Evolutionary conservation across 2,888 invertebrate genomes (phyloP).

Genomic region (Branchinecta sandiegonensis): DNA sequence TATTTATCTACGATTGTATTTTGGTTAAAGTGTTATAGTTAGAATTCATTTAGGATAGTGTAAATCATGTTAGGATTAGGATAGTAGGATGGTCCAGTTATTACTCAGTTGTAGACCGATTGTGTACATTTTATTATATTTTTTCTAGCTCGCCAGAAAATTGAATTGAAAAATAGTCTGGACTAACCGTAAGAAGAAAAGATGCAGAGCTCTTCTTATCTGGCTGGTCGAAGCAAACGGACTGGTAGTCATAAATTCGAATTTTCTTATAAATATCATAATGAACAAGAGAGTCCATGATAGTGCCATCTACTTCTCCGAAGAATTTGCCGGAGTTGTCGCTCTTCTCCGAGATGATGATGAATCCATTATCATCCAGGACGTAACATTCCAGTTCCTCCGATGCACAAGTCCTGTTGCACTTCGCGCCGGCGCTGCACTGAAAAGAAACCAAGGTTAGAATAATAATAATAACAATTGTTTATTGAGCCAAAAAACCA

Average conservation of each 20-base stretch:
- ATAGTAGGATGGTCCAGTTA: too few species aligned
- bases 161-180: too few species aligned
- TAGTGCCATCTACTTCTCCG: constrained; percentile 83
- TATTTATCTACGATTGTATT: too few species aligned
- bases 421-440: background rate
- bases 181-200: constrained; percentile 30
- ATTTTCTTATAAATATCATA: constrained; percentile 70
- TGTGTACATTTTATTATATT: too few species aligned
- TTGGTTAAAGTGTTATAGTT: too few species aligned
- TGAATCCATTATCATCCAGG: constrained; percentile 84
- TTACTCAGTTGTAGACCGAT: too few species aligned
- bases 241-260: constrained; percentile 75
- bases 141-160: too few species aligned
- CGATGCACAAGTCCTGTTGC: constrained; percentile 66
- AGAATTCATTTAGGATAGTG: too few species aligned
- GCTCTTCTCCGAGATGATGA: constrained; percentile 71
- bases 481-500: too few species aligned
- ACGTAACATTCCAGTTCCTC: constrained; percentile 82
- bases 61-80: too few species aligned
- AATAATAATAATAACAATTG: too few species aligned
- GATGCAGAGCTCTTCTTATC: constrained; percentile 33
- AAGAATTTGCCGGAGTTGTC: constrained; percentile 83
- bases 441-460: constrained; percentile 15
- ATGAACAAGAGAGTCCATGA: constrained; percentile 81
- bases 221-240: constrained; percentile 54